Base-by-base conservation (phyloP, 1,140 invertebrate genomes). In the Heliconius hewitsoni region DNA sequence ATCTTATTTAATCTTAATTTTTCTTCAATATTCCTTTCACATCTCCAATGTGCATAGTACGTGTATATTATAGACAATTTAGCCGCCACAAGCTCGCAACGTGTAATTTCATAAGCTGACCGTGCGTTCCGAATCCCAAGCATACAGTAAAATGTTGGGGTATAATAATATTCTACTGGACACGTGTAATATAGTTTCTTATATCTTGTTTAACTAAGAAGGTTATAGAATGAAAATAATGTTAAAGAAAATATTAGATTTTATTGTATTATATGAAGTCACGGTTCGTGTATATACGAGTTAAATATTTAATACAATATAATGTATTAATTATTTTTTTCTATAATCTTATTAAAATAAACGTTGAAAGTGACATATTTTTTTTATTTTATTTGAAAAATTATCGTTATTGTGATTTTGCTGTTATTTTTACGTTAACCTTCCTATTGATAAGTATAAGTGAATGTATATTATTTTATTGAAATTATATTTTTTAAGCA, bases 91-190 rank as follows among this genome's bases (percentile, higher is more conserved):
- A 52, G 66, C 66, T 71, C 42, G 42, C 75, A 77, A 77, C 76
- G 76, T 55, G 50, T 77, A 77, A 77, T 77, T 77, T 77, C 70
- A 77, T 77, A 77, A 77, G 70, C 76, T 77, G 66, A 77, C 76
- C 70, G 39, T 55, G 76, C 23, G 76, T 71, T 23, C 23, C 46
- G 70, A 77, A 77, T 77, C 70, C 27, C 46, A 52, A 77, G 16
- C n/a, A 77, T 70, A 23, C 37, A 55, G 8, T 42, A 77, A 71
- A 71, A 37, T 71, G 66, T 42, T 72, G 34, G 34, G 34, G 30
- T 72, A 72, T 18, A 42, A 66, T 30, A 72, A 72, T 72, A 72
- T 42, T 39, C 71, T 8, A 16, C 37, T 72, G 71, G 71, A 37
- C 37, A 39, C 39, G 16, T 30, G 60, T 66, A 66, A 19, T 72